These are phyloP conservation scores for Harpalus rubripes DNA, from an alignment of 2,888 invertebrate species.

Conservation along the genomic window DNA sequence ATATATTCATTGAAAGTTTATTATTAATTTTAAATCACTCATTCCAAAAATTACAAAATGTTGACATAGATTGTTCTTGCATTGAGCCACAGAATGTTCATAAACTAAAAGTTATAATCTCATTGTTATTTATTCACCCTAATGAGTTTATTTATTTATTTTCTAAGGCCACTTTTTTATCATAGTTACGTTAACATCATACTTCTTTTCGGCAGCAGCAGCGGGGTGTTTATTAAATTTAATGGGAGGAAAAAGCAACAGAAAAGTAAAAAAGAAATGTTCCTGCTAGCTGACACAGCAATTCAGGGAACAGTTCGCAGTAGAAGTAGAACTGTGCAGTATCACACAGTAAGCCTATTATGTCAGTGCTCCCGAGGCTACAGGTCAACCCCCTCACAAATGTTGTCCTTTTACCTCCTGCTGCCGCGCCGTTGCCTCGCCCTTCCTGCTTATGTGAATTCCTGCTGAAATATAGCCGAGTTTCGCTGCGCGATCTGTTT, in stretches of 20 bases:
- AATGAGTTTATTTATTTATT: too few relatives aligned
- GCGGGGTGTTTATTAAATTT: conserved; percentile 24
- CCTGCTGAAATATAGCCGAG: conserved; percentile 23
- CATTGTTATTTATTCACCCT: too few relatives aligned
- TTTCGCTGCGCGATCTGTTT: conserved; percentile 17
- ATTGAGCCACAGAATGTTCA: too few relatives aligned
- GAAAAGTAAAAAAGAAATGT: conserved; percentile 31
- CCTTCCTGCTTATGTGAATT: not conserved
- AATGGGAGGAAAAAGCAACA: conserved; percentile 4
- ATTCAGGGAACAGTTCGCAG: conserved; percentile 2
- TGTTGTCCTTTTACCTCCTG: conserved; percentile 38
- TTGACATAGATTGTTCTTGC: too few relatives aligned
- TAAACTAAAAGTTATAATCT: too few relatives aligned
- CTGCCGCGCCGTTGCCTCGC: not conserved
- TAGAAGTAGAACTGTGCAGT: not conserved
- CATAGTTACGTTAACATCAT: not conserved
- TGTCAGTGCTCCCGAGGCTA: conserved; percentile 44
- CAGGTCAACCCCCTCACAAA: conserved; percentile 46
- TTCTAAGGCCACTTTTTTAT: too few relatives aligned
- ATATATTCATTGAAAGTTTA: too few relatives aligned
- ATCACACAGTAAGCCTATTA: conserved; percentile 40
- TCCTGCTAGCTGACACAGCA: conserved; percentile 33
- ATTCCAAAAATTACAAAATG: too few relatives aligned
- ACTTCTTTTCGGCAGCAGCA: not conserved
- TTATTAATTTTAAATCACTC: too few relatives aligned